Conservation (phyloP, 2,113 vertebrate genomes). For the Cygnus buccinator region DNA sequence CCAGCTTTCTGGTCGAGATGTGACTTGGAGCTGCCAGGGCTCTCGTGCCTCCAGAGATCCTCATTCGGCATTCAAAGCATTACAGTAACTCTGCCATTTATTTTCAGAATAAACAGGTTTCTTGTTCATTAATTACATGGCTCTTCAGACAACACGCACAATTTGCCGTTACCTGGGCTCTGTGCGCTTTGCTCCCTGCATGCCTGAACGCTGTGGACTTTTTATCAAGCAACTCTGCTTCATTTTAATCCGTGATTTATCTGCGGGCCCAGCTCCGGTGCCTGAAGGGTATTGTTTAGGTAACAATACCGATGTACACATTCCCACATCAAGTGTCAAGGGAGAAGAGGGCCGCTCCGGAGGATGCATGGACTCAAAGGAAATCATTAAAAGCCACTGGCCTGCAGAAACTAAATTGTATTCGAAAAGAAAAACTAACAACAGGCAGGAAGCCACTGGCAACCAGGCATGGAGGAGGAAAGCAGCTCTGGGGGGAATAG, state of each 20-base stretch:
- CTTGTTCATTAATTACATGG: conserved; percentile 64
- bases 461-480: conserved; percentile 20
- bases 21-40: conserved; percentile 8
- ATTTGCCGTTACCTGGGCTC: conserved; percentile 50
- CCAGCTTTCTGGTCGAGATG: not conserved
- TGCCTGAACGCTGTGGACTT: conserved; percentile 8
- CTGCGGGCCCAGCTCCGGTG: not conserved
- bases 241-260: conserved; percentile 60
- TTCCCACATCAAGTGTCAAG: conserved; percentile 70
- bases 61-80: conserved; percentile 39
- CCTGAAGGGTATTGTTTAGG: conserved; percentile 66
- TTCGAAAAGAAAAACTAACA: conserved; percentile 63
- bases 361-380: conserved; percentile 64
- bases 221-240: conserved; percentile 40
- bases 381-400: conserved; percentile 69
- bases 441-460: conserved; percentile 51
- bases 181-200: conserved; percentile 24
- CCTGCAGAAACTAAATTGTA: conserved; percentile 62
- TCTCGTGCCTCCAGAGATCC: conserved; percentile 14
- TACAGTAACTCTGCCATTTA: conserved; percentile 21
- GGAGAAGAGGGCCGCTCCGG: conserved; percentile 52
- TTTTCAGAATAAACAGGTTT: conserved; percentile 64
- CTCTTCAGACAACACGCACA: conserved; percentile 30
- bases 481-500: conserved; percentile 23
- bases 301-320: conserved; percentile 57